Percentiles rank a stretch among this genome's conserved stretches.
Conservation (phyloP, 2,113 vertebrate species). For the Myiagra hebetior region DNA sequence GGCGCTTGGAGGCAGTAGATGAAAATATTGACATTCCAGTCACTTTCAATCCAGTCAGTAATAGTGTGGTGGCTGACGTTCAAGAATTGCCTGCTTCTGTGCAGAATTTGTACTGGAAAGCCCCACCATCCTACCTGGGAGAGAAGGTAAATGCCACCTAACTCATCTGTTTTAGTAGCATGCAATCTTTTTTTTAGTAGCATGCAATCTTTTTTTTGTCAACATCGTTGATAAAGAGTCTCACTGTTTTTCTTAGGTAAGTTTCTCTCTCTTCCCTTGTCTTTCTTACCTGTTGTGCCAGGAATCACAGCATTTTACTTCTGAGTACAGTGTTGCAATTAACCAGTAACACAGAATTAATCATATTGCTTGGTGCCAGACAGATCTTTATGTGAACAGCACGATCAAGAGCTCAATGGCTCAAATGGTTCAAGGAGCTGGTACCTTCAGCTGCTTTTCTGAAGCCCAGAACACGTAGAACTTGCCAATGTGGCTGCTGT, state of each 20-base stretch:
- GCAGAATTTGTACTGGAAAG: slow-evolving; percentile 83
- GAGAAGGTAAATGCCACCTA: slow-evolving; percentile 79
- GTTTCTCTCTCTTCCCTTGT: not conserved
- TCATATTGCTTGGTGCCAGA: not conserved
- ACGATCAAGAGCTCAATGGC: not conserved
- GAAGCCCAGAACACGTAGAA: not conserved
- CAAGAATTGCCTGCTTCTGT: slow-evolving; percentile 84
- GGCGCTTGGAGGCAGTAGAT: slow-evolving; percentile 79
- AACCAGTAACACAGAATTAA: not conserved
- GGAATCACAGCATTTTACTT: not conserved
- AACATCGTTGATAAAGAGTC: not conserved
- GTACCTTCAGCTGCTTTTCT: not conserved
- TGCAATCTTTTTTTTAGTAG: not conserved
- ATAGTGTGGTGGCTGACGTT: slow-evolving; percentile 86
- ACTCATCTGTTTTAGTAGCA: not conserved
- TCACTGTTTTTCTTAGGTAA: not conserved
- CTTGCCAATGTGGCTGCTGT: not conserved
- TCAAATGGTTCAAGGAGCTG: not conserved
- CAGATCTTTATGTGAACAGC: not conserved
- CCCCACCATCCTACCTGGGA: slow-evolving; percentile 85
- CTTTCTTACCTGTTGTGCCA: not conserved
- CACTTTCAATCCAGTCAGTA: slow-evolving; percentile 84
- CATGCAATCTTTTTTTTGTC: not conserved
- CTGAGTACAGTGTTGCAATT: not conserved
- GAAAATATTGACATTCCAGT: slow-evolving; percentile 71